Percentiles rank a stretch among this genome's conserved stretches.
phyloP scores from a whole-genome alignment of 2,113 vertebrate genomes.

The Cephalopholis sonnerati region DNA sequence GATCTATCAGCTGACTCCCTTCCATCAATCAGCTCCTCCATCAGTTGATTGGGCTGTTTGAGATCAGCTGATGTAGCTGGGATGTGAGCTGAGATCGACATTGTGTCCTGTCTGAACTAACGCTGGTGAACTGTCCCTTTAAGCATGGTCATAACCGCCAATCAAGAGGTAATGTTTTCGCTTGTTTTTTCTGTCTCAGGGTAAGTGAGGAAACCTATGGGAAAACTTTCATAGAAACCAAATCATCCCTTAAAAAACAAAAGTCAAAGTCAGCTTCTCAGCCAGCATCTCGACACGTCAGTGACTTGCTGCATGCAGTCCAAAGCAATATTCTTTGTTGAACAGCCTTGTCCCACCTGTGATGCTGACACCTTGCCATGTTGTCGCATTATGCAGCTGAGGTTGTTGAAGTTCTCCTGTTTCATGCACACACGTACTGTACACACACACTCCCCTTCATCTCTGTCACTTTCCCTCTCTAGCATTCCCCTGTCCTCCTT shows the following conservation, averaged over 20 bases:
- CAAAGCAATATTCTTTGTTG: neutral
- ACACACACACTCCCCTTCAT: neutral
- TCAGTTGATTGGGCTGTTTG: no score
- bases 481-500: neutral
- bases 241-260: neutral
- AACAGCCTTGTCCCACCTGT: neutral
- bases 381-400: neutral
- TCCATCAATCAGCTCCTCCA: no score
- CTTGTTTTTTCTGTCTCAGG: no score
- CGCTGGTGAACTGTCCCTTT: no score
- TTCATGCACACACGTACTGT: constrained; percentile 3
- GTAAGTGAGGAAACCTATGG: no score
- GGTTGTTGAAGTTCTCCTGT: neutral
- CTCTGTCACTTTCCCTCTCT: constrained; percentile 5
- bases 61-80: no score
- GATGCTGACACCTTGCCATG: neutral
- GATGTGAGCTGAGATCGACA: no score
- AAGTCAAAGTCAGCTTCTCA: neutral
- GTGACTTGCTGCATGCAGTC: neutral
- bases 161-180: no score
- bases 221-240: neutral
- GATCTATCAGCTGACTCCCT: no score
- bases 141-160: no score
- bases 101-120: no score
- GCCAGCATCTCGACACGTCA: neutral